Evolutionary conservation across 1,140 invertebrate species (phyloP), one percentile per base, ranked within the genome.

Genomic region (Drosophila repletoides): DNA sequence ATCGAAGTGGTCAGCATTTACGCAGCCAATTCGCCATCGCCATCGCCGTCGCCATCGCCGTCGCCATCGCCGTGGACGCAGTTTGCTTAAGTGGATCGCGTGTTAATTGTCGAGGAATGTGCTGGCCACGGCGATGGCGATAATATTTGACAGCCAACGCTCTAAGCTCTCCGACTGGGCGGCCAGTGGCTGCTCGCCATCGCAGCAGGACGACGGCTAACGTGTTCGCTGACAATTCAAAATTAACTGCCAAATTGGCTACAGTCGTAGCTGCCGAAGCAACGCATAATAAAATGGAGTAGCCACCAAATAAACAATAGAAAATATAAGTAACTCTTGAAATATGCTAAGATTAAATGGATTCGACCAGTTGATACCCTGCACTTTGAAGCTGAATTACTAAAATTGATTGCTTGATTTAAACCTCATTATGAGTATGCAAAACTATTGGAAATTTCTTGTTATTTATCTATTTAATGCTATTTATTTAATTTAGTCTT

Each of bases 41-140:
- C 61, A 9, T 71, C 24, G 53, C 17, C 40, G 26, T 55, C 63
- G 31, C 29, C 43, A 7, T 46, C 59, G 24, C 29, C 51, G 15
- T 72, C 34, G 49, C 21, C 34, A 34, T 60, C 55, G 34, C 49
- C 38, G 72, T 38, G n/a, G n/a, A n/a, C 71, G 79, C 80, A 67
- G 80, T 84, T 86, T 80, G 79, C 53, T 84, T 70, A 84, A 84
- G 79, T 84, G 79, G 59, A 71, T 84, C 75, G 79, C 79, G 79
- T 84, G 79, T 86, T 84, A 84, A 84, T 86, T 84, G 80, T 84
- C 80, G 80, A 33, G 80, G 80, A 84, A 84, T 84, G 80, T 86
- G 80, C 63, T 66, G 61, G 74, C 63, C 80, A 80, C 76, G 80
- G 80, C 80, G 80, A 80, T 84, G 80, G 80, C 80, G 80, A 80